A percentile compares a stretch with the other conserved stretches of the same genome.
phyloP scores from a whole-genome alignment of 2,113 vertebrate species.

The Heterochromis multidens region DNA sequence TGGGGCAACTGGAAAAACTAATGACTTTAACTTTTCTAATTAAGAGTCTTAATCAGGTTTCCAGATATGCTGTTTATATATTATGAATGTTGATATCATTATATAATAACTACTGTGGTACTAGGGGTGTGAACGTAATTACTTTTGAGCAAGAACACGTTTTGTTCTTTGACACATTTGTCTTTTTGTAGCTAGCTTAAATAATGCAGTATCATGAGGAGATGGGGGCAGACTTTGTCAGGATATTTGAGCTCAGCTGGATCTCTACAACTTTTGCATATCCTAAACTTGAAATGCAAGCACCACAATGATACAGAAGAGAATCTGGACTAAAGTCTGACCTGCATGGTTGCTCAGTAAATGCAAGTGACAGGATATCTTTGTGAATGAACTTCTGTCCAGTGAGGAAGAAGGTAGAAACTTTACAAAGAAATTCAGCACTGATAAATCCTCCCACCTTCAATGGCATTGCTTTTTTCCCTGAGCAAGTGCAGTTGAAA shows the following conservation, averaged over 20 bases:
- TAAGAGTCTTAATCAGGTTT: neutral
- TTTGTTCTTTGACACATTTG: neutral
- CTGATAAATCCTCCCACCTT: neutral
- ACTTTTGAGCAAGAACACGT: rapidly evolving
- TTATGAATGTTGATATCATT: neutral
- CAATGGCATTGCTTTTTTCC: neutral
- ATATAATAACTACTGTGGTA: neutral
- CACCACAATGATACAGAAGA: neutral
- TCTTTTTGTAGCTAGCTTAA: neutral
- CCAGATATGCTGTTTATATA: neutral
- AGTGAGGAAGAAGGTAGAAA: neutral
- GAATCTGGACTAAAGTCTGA: neutral
- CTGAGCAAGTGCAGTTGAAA: neutral
- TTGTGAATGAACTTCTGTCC: neutral
- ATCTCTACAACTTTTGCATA: neutral
- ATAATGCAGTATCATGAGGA: neutral
- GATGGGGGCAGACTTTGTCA: neutral
- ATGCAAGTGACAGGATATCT: neutral
- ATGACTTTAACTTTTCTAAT: neutral
- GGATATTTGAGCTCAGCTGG: neutral
- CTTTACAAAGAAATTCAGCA: neutral
- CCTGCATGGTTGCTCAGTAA: neutral
- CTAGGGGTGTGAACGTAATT: neutral
- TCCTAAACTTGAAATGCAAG: neutral
- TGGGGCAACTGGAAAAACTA: neutral